A percentile compares a stretch with the other conserved stretches of the same genome.
Evolutionary conservation across 2,797 vertebrate genomes (phyloP).

Genomic region (Moxostoma hubbsi): DNA sequence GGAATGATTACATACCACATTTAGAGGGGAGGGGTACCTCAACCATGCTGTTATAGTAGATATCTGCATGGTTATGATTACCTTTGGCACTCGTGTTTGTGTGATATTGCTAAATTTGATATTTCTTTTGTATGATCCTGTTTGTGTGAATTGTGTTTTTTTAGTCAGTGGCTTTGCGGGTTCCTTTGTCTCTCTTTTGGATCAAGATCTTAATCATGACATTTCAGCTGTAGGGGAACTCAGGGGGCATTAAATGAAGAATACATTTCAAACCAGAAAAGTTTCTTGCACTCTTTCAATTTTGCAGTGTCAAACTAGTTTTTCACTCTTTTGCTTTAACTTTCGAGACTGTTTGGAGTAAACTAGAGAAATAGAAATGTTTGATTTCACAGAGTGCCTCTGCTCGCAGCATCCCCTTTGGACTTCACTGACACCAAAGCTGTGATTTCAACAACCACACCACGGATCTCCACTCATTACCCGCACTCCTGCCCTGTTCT

Average conservation of each 20-base stretch:
- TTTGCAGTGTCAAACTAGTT: constrained; percentile 2
- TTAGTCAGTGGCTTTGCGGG: background rate
- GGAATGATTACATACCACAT: no score
- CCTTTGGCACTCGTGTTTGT: no score
- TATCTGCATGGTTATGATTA: no score
- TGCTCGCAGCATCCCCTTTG: constrained; percentile 14
- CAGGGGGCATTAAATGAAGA: constrained; percentile 6
- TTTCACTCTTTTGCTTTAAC: constrained; percentile 7
- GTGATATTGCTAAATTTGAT: no score
- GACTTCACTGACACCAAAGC: constrained; percentile 20
- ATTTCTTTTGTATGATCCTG: no score
- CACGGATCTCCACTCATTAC: constrained; percentile 35
- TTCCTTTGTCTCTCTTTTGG: constrained; percentile 9
- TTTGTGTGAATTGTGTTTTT: background rate
- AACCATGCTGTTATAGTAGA: no score
- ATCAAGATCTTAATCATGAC: constrained; percentile 11
- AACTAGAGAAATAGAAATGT: background rate
- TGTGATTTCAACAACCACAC: constrained; percentile 19
- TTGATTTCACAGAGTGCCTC: constrained; percentile 28
- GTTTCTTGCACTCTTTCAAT: constrained; percentile 9
- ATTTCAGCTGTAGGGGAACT: background rate
- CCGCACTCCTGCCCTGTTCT: background rate
- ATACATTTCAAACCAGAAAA: background rate
- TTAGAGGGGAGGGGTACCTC: no score
- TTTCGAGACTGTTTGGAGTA: background rate